Percentiles rank a stretch among this genome's conserved stretches.
These are phyloP conservation scores for Tinea pellionella DNA, from an alignment of 2,888 invertebrate genomes.

Conservation along the genomic window DNA sequence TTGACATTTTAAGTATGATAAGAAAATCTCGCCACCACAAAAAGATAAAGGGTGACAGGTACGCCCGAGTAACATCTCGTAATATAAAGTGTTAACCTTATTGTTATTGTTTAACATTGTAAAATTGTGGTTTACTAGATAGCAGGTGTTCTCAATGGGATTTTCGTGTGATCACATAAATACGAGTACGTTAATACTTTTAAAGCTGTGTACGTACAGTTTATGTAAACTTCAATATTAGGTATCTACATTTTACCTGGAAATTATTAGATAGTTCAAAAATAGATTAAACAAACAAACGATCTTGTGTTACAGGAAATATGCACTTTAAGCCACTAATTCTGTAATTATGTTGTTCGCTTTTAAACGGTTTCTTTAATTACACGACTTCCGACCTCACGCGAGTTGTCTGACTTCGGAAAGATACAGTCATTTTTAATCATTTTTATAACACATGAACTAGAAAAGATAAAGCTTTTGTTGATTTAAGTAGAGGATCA, in stretches of 20 bases:
- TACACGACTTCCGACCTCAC: neutral
- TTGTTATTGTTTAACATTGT: neutral
- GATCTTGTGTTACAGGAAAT: neutral
- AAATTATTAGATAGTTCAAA: neutral
- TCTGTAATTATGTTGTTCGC: neutral
- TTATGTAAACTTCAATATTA: no score
- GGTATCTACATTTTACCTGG: no score
- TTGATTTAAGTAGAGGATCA: constrained; percentile 45
- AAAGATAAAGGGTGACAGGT: neutral
- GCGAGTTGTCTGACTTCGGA: neutral
- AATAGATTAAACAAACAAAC: constrained; percentile 2
- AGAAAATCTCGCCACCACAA: neutral
- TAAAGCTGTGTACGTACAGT: no score
- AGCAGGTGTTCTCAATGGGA: neutral
- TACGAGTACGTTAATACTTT: neutral
- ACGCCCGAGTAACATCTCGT: neutral
- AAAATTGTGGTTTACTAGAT: neutral
- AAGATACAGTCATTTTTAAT: neutral
- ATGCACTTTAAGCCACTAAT: neutral
- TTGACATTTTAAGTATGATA: neutral
- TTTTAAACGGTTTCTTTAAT: constrained; percentile 3
- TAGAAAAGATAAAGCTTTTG: constrained; percentile 22
- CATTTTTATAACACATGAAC: neutral
- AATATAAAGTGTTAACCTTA: neutral
- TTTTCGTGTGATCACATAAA: neutral